Evolutionary conservation across 2,113 vertebrate species (phyloP), one percentile per base, ranked within the genome.

Genomic region (Oenanthe oenanthe): DNA sequence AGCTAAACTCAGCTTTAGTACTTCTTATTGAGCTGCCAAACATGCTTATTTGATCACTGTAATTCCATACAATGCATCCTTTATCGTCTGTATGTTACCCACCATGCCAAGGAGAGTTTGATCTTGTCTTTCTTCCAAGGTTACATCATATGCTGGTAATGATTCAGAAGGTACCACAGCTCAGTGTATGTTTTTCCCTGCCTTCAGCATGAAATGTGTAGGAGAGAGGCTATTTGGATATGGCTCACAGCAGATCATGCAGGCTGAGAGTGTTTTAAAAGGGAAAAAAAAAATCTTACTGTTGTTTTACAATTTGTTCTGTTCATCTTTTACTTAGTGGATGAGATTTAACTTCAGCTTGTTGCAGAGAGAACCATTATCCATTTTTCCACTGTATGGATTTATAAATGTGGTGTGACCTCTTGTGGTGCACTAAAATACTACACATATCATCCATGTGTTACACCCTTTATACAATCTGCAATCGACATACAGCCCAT

Each of bases 161-260:
- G 71, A 72, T 73, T 93, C 88, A 94, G 74, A 76, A 75, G 13
- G 31, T 32, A 82, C 7, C 60, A 88, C 51, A 68, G 29, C 88
- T 75, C 51, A 93, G 81, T 88, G 96, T n/a, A 98, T 93, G 36
- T 81, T 73, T 97, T 98, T 84, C n/a, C 92, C 92, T 48, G 78
- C 61, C 56, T 96, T 92, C 91, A 97, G 72, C 66, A 96, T 97
- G 77, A 98, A 97, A 76, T 92, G 82, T 54, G 95, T 61, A 63
- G 80, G 83, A 74, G 96, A 97, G 78, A 97, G 73, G 42, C 93
- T 96, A 85, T 97, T 97, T 82, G 97, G 97, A 78, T 97, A 96
- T 2, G 56, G 85, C 43, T 93, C 16, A 81, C 94, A 98, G 42
- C 86, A 89, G 6, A 88, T 38, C 75, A 94, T 34, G 43, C 78